Evolutionary conservation across 2,888 invertebrate species (phyloP).

Genomic region (Scelioninae gen. 2): DNA sequence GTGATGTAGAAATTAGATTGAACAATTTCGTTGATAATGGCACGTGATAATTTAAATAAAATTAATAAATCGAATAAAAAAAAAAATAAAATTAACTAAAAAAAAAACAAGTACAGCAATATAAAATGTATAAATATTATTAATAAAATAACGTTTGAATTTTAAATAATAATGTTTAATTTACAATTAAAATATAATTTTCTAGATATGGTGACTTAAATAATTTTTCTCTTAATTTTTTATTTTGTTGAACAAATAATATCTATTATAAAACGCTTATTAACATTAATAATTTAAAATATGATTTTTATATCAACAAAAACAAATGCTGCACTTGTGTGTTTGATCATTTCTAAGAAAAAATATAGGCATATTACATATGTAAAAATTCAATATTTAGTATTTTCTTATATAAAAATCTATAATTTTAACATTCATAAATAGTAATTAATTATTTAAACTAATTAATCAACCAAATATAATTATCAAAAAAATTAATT

Average conservation of each 20-base stretch:
- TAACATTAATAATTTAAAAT: too few relatives aligned
- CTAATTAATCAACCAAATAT: constrained; percentile 46
- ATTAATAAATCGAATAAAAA: constrained; percentile 12
- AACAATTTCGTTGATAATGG: constrained; percentile 41
- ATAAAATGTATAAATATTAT: too few relatives aligned
- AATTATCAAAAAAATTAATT: constrained; percentile 47
- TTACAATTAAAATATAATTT: too few relatives aligned
- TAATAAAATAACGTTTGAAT: too few relatives aligned
- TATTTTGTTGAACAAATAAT: too few relatives aligned
- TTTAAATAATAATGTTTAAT: too few relatives aligned
- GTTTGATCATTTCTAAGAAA: too few relatives aligned
- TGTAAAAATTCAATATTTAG: constrained; percentile 31
- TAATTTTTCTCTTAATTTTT: too few relatives aligned
- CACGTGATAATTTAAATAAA: constrained; percentile 34
- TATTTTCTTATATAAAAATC: constrained; percentile 43
- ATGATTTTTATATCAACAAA: constrained; percentile 12
- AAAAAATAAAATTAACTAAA: too few relatives aligned
- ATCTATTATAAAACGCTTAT: too few relatives aligned
- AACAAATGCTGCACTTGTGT: constrained; percentile 21
- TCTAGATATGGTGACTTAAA: too few relatives aligned
- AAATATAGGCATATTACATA: too few relatives aligned
- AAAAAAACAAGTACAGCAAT: constrained; percentile 47
- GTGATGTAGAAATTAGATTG: background rate
- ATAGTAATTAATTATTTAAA: constrained; percentile 43
- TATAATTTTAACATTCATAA: constrained; percentile 55